phyloP scores from a whole-genome alignment of 2,113 vertebrate species.

The Neomonachus schauinslandi region DNA sequence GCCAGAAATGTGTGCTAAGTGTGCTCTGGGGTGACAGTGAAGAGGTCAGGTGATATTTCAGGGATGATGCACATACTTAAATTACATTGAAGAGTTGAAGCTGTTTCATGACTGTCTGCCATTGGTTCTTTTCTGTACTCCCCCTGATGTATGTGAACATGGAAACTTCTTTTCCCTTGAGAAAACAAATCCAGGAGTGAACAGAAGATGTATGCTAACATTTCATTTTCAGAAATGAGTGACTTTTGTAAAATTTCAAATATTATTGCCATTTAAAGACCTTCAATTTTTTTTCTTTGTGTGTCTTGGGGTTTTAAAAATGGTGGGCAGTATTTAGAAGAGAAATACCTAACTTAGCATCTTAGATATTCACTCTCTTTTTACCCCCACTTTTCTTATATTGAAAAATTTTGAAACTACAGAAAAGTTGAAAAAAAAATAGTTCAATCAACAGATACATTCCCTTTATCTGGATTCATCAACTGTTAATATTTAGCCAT shows the following conservation, averaged over 20 bases:
- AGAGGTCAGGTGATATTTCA: background rate
- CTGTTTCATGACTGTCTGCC: background rate
- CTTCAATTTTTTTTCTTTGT: background rate
- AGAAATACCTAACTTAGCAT: background rate
- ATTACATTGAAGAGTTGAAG: background rate
- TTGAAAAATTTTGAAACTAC: background rate
- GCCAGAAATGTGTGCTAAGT: background rate
- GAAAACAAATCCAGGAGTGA: background rate
- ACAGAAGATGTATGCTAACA: background rate
- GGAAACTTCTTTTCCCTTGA: background rate
- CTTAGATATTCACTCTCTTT: background rate
- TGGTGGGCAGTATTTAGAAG: background rate
- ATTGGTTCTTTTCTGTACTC: background rate
- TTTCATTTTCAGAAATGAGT: background rate
- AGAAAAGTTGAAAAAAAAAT: background rate
- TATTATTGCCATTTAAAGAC: background rate
- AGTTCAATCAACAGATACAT: background rate
- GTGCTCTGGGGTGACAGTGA: background rate
- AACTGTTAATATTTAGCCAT: background rate
- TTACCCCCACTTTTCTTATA: background rate
- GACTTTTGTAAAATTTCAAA: background rate
- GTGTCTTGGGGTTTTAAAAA: background rate
- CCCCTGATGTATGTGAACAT: background rate
- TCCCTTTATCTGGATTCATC: background rate
- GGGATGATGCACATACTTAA: background rate